Conservation (phyloP, 1,140 invertebrate genomes). For the Diabrotica virgifera region DNA sequence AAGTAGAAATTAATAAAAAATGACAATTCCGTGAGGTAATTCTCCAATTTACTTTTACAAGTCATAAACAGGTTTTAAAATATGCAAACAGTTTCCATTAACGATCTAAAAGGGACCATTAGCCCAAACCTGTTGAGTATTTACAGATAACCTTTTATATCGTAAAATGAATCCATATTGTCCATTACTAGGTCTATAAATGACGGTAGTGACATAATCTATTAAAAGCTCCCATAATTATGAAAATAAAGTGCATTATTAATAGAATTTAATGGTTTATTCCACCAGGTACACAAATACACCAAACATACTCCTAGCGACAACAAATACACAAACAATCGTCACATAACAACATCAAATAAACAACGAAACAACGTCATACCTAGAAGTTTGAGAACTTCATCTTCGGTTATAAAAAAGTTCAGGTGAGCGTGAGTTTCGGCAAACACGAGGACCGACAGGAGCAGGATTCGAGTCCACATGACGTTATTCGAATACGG, state of each 20-base stretch:
- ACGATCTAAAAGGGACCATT: too few species aligned
- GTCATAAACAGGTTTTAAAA: too few species aligned
- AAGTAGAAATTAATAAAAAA: too few species aligned
- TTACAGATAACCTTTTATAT: too few species aligned
- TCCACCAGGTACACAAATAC: not conserved
- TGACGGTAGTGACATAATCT: not conserved
- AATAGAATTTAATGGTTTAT: not conserved
- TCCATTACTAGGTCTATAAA: not conserved
- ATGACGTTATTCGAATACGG: slow-evolving; percentile 21
- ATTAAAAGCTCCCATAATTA: not conserved
- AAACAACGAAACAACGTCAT: slow-evolving; percentile 37
- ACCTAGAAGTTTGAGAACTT: slow-evolving; percentile 75
- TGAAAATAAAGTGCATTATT: not conserved
- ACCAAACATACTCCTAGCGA: not conserved
- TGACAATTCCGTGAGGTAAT: too few species aligned
- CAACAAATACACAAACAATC: slow-evolving; percentile 8
- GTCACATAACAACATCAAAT: not conserved
- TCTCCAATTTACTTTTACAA: too few species aligned
- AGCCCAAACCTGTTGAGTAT: too few species aligned
- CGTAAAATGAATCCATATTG: too few species aligned
- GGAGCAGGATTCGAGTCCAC: slow-evolving; percentile 21
- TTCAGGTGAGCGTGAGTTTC: slow-evolving; percentile 59
- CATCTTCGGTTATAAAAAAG: slow-evolving; percentile 72
- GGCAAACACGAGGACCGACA: slow-evolving; percentile 24
- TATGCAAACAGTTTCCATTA: too few species aligned